A percentile compares a stretch with the other conserved stretches of the same genome.
Evolutionary conservation across 2,113 vertebrate genomes (phyloP).

Genomic region (Cyanoramphus novaezelandiae): DNA sequence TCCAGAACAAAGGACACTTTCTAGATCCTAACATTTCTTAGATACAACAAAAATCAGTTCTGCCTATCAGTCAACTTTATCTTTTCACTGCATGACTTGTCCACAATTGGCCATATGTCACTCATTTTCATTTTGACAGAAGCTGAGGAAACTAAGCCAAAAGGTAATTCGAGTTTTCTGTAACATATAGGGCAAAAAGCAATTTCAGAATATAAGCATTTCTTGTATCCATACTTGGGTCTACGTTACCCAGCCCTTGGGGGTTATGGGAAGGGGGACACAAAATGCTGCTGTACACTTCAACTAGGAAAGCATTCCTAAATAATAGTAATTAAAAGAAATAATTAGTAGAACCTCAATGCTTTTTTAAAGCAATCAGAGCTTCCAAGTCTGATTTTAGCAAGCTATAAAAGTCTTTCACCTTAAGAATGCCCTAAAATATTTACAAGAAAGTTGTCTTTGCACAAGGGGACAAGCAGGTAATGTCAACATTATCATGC

Average conservation of each 20-base stretch:
- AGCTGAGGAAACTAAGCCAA: not conserved
- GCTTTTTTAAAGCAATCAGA: not conserved
- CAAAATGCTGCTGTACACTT: not conserved
- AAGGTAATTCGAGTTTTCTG: not conserved
- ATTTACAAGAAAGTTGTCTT: constrained; percentile 13
- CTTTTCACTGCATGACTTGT: not conserved
- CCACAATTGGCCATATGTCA: not conserved
- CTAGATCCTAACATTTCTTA: not conserved
- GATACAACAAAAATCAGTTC: not conserved
- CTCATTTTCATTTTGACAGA: not conserved
- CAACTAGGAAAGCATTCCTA: not conserved
- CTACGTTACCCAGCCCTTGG: not conserved
- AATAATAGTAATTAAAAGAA: not conserved
- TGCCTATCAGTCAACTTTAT: not conserved
- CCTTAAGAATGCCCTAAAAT: not conserved
- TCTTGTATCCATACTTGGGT: accelerated
- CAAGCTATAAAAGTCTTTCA: not conserved
- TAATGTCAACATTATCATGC: not conserved
- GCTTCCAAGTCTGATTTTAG: not conserved
- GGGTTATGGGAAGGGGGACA: accelerated
- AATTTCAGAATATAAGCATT: not conserved
- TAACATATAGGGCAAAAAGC: not conserved
- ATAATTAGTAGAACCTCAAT: not conserved
- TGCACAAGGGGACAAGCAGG: not conserved
- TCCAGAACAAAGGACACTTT: not conserved